These are phyloP conservation scores for Melanocharis versteri DNA, from an alignment of 2,113 vertebrate species.

Conservation along the genomic window DNA sequence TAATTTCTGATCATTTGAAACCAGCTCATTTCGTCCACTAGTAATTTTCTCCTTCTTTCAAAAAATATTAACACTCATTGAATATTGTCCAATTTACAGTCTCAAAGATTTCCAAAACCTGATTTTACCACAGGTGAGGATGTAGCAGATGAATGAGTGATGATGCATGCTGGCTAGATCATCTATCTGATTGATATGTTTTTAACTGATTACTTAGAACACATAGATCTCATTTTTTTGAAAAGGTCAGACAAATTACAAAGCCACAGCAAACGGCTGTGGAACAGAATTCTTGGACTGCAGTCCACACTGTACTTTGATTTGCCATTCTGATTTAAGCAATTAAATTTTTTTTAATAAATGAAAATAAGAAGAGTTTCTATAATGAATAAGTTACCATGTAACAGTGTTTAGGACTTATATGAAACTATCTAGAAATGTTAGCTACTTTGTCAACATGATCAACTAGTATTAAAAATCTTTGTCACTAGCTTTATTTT, in stretches of 20 bases:
- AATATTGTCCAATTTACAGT: constrained; percentile 31
- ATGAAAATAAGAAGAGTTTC: not conserved
- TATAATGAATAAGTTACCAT: not conserved
- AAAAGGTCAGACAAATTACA: not conserved
- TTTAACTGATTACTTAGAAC: not conserved
- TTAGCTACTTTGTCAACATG: not conserved
- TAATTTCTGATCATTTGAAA: constrained; percentile 31
- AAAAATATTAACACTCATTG: not conserved
- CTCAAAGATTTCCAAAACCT: not conserved
- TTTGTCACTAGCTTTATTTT: not conserved
- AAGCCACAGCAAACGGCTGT: not conserved
- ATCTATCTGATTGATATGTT: not conserved
- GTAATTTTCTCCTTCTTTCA: constrained; percentile 7
- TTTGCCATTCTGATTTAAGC: not conserved
- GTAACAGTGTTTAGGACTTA: not conserved
- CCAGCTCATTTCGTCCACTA: not conserved
- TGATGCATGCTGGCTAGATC: not conserved
- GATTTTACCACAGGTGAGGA: not conserved
- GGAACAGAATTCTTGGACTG: not conserved
- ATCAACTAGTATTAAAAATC: not conserved
- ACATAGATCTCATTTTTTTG: not conserved
- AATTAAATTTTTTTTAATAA: not conserved
- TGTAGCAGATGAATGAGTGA: not conserved
- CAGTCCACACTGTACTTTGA: not conserved
- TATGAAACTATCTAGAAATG: not conserved